Evolutionary conservation across 2,888 invertebrate genomes (phyloP).

Genomic region (Pantelozetes paolii): DNA sequence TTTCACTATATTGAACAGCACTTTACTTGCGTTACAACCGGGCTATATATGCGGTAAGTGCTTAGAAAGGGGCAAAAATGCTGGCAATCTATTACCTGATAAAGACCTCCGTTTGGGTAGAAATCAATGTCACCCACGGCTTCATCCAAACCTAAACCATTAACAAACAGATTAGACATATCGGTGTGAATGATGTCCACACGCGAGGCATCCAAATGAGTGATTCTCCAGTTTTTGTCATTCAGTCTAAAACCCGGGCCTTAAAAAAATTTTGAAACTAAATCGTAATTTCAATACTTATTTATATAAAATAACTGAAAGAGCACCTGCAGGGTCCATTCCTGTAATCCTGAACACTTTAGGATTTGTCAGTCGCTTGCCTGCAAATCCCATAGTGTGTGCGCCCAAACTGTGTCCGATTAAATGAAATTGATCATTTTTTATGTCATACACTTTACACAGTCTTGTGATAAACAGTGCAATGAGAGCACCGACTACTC

Average conservation of each 20-base stretch:
- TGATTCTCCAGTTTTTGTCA: not conserved
- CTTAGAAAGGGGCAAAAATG: not conserved
- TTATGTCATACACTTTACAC: not conserved
- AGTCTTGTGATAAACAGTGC: not conserved
- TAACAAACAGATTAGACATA: not conserved
- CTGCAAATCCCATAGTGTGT: constrained; percentile 21
- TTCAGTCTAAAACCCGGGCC: not conserved
- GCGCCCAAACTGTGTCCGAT: constrained; percentile 26
- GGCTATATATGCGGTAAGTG: not conserved
- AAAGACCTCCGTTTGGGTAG: constrained; percentile 1
- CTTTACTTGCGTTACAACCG: not conserved
- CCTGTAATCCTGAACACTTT: constrained; percentile 1
- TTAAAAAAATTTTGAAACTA: not conserved
- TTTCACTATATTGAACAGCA: not conserved
- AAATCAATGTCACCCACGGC: constrained; percentile 3
- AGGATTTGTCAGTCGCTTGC: not conserved
- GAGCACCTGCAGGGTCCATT: not conserved
- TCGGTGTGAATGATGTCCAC: constrained; percentile 7
- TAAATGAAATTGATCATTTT: not conserved
- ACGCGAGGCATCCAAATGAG: not conserved
- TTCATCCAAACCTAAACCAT: not conserved
- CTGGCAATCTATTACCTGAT: not conserved
- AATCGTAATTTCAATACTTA: not conserved
- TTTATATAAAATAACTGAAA: not conserved
- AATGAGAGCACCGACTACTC: not conserved